Evolutionary conservation across 2,113 vertebrate species (phyloP).

Genomic region (Glaucidium brasilianum): DNA sequence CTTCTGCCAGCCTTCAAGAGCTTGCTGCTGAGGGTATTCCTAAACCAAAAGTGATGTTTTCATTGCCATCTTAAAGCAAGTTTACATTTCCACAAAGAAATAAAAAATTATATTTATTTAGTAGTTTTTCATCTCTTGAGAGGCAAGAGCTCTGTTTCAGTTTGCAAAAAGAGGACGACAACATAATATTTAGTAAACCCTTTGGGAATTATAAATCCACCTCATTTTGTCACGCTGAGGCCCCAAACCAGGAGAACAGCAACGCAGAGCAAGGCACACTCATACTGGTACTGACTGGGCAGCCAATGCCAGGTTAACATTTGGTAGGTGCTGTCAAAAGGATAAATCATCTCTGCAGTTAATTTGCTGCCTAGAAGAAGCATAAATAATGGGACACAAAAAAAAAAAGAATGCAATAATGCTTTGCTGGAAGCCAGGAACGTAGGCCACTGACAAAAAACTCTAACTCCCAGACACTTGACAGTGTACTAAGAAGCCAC

Average conservation of each 20-base stretch:
- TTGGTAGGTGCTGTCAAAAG: neutral
- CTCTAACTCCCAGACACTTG: neutral
- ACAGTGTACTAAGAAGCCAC: neutral
- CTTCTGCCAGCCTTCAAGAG: neutral
- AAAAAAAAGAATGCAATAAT: neutral
- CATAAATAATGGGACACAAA: neutral
- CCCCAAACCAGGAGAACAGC: neutral
- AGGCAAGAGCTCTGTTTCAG: neutral
- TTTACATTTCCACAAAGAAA: neutral
- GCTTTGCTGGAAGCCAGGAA: neutral
- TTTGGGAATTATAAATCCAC: neutral
- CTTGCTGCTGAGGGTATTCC: neutral
- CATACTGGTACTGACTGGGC: neutral
- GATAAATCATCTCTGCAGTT: neutral
- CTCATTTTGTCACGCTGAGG: neutral
- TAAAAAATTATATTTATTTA: neutral
- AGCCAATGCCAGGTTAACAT: neutral
- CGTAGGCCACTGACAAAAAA: neutral
- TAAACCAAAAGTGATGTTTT: neutral
- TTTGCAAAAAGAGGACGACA: neutral
- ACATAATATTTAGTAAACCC: neutral
- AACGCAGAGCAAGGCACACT: neutral
- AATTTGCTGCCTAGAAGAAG: neutral
- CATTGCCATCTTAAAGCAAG: neutral
- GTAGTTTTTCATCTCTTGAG: neutral